These are phyloP conservation scores for Lycopodina hypogea DNA, from an alignment of 37 sponge, comb jelly and placozoan genomes.

Conservation along the genomic window DNA sequence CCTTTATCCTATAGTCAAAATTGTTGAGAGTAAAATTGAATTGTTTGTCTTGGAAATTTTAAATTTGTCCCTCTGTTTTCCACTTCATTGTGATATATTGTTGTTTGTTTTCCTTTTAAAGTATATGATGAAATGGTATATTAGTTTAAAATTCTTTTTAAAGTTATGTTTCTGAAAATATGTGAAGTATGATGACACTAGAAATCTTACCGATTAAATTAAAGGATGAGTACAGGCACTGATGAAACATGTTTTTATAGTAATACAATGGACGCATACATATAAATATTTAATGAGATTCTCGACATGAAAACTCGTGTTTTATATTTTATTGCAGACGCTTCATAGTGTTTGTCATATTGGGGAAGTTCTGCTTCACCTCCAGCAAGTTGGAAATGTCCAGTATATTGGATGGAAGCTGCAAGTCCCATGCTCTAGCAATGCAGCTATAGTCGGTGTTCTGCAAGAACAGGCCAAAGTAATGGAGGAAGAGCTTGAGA, in stretches of 20 bases:
- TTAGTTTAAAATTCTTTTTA: too few species aligned
- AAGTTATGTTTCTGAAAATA: too few species aligned
- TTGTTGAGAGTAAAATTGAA: not conserved
- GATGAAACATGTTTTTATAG: not conserved
- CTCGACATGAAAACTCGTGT: constrained; percentile 24
- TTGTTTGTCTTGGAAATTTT: not conserved
- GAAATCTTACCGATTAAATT: too few species aligned
- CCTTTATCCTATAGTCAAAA: not conserved
- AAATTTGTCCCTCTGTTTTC: too few species aligned
- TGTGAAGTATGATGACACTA: too few species aligned
- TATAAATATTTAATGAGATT: too few species aligned
- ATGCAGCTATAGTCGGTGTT: not conserved
- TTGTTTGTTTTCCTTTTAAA: too few species aligned
- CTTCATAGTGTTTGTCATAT: constrained; percentile 47
- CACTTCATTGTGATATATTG: too few species aligned
- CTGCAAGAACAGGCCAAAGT: constrained; percentile 32
- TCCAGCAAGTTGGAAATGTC: constrained; percentile 49
- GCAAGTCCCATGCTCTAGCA: constrained; percentile 2
- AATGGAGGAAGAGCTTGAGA: constrained; percentile 43
- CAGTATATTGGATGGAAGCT: constrained; percentile 44
- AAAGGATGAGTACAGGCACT: not conserved
- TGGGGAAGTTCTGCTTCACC: constrained; percentile 35
- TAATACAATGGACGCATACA: not conserved
- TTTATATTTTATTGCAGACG: constrained; percentile 14
- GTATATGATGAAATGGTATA: too few species aligned